These are phyloP conservation scores for Amazona ochrocephala DNA, from an alignment of 2,797 vertebrate species.

Conservation along the genomic window DNA sequence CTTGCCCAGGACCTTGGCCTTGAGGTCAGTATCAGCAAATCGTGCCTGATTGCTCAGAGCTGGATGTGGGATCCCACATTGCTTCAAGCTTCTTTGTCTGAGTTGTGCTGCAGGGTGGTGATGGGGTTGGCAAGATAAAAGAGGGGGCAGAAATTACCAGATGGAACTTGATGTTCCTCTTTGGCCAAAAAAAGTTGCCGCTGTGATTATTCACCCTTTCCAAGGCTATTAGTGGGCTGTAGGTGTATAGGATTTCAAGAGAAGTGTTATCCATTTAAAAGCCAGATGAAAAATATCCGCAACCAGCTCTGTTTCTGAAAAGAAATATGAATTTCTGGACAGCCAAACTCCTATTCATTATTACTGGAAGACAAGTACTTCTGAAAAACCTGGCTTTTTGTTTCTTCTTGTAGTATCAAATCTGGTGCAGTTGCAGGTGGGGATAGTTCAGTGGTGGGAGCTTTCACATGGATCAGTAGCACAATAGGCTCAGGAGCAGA, in stretches of 20 bases:
- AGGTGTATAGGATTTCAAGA: background rate
- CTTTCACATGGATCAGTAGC: background rate
- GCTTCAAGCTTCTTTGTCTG: background rate
- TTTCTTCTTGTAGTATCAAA: background rate
- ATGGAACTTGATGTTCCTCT: slow-evolving; percentile 1
- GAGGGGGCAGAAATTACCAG: slow-evolving; percentile 6
- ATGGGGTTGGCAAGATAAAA: background rate
- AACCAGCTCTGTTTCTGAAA: background rate
- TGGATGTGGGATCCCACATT: background rate
- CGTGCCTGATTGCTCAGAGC: background rate
- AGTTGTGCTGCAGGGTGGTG: background rate
- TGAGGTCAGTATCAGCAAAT: background rate
- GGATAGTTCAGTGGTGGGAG: background rate
- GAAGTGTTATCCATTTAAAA: background rate
- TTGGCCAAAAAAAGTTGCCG: slow-evolving; percentile 6
- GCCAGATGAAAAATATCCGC: slow-evolving; percentile 15
- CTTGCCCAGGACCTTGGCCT: background rate
- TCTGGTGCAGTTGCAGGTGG: background rate
- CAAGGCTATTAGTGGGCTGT: slow-evolving; percentile 4
- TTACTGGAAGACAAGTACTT: background rate
- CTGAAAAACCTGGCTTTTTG: background rate
- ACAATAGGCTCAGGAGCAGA: background rate
- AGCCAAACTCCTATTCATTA: background rate
- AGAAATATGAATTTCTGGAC: background rate
- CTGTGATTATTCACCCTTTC: slow-evolving; percentile 42